Base-by-base conservation (phyloP, 2,797 vertebrate species). In the Tragopan temminckii region DNA sequence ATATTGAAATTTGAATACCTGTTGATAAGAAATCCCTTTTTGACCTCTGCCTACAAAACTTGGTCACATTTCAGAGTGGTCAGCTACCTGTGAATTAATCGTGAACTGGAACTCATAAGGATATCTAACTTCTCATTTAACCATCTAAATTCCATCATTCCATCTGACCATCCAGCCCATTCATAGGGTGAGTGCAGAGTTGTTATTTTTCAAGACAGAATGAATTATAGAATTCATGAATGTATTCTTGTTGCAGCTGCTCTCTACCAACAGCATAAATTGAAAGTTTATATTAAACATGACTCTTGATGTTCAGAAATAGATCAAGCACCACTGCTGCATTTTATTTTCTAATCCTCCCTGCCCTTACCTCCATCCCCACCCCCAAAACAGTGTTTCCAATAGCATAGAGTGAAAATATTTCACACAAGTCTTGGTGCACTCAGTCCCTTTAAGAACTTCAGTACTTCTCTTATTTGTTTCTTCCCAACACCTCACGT, bases 401-500 rank as follows among this genome's bases (percentile, higher is more conserved):
- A 78, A 52, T 35, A 87, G 20, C 13, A 19, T 61, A 19, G 64
- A 80, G 31, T 75, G 53, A 72, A 59, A 95, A 45, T 35, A 8
- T 29, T 92, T 83, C 66, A 40, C 31, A 4, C 69, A 36, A 83
- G 68, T 89, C 72, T 42, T 20, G 3, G 9, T 88, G 67, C 50
- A 79, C 64, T 76, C 48, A 78, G 55, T 13, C 42, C 89, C 45
- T 68, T 45, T 68, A 59, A 91, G 80, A 82, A 93, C 33, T 40
- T 85, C 35, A 85, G 36, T 75, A 76, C 62, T 87, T 36, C 58
- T 82, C n/a, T 46, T 46, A 35, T 92, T 84, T 79, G 27, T 88
- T 89, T 89, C 42, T 86, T 94, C 29, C 18, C 69, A 67, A 78
- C 20, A 16, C 63, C 31, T 90, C 55, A 27, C 53, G 80, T 93